phyloP scores from a whole-genome alignment of 2,888 invertebrate genomes.

The Mactromeris polynyma region DNA sequence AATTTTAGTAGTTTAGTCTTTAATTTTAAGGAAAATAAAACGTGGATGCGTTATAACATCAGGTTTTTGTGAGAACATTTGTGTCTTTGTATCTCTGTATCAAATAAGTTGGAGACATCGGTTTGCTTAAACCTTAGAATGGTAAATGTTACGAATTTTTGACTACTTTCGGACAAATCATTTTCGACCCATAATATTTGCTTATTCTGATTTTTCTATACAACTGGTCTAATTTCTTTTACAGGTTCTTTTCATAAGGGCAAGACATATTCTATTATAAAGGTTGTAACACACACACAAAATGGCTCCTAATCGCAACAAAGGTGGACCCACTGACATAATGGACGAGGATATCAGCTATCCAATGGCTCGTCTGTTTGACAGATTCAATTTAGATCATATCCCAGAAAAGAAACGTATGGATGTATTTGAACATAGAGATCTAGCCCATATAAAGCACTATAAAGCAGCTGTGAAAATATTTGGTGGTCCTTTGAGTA shows the following conservation, averaged over 20 bases:
- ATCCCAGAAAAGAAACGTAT: slow-evolving; percentile 83
- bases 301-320: slow-evolving; percentile 68
- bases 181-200: no score
- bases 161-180: no score
- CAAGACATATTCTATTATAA: neutral
- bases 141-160: no score
- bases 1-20: neutral
- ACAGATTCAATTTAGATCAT: slow-evolving; percentile 84
- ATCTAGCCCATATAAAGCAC: slow-evolving; percentile 82
- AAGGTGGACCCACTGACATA: slow-evolving; percentile 64
- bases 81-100: no score
- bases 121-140: no score
- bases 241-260: no score
- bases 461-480: slow-evolving; percentile 85
- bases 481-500: slow-evolving; percentile 83
- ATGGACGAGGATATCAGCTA: slow-evolving; percentile 79
- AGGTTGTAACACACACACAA: neutral
- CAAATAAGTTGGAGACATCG: no score
- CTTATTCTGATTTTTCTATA: no score
- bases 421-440: slow-evolving; percentile 79
- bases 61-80: neutral
- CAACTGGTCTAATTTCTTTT: no score
- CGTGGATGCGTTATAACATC: neutral
- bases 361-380: slow-evolving; percentile 84
- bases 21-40: neutral